These are phyloP conservation scores for Himalopsyche japonica DNA, from an alignment of 2,888 invertebrate species.

Conservation along the genomic window DNA sequence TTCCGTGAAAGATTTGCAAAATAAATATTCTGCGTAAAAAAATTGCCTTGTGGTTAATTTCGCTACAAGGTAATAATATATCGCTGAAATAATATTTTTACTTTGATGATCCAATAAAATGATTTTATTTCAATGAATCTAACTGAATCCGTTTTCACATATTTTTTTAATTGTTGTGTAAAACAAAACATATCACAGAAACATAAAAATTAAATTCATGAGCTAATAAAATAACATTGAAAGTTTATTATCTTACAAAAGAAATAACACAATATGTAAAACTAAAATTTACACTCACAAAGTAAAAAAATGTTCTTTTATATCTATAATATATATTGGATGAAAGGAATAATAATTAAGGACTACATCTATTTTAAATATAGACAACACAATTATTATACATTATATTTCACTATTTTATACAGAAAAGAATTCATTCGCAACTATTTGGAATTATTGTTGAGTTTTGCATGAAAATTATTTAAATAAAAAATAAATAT, in stretches of 20 bases:
- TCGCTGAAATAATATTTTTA: neutral
- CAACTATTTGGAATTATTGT: neutral
- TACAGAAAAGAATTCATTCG: neutral
- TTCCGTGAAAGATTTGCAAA: too few species aligned
- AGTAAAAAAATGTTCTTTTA: constrained; percentile 24
- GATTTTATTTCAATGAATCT: constrained; percentile 1
- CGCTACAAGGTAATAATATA: too few species aligned
- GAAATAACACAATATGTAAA: constrained; percentile 34
- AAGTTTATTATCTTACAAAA: constrained; percentile 3
- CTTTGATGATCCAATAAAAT: neutral
- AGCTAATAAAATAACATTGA: neutral
- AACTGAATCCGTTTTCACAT: constrained; percentile 9
- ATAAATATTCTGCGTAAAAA: too few species aligned
- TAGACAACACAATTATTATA: neutral
- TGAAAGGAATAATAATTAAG: constrained; percentile 39
- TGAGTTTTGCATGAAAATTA: too few species aligned
- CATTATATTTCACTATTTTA: neutral
- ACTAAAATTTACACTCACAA: constrained; percentile 25
- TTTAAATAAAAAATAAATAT: too few species aligned
- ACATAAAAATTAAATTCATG: constrained; percentile 18
- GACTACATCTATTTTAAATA: constrained; percentile 10
- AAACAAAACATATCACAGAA: constrained; percentile 34
- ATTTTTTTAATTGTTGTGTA: constrained; percentile 10
- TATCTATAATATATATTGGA: constrained; percentile 17
- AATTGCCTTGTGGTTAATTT: too few species aligned